Evolutionary conservation across 2,113 vertebrate genomes (phyloP).

Genomic region (Asarcornis scutulata): DNA sequence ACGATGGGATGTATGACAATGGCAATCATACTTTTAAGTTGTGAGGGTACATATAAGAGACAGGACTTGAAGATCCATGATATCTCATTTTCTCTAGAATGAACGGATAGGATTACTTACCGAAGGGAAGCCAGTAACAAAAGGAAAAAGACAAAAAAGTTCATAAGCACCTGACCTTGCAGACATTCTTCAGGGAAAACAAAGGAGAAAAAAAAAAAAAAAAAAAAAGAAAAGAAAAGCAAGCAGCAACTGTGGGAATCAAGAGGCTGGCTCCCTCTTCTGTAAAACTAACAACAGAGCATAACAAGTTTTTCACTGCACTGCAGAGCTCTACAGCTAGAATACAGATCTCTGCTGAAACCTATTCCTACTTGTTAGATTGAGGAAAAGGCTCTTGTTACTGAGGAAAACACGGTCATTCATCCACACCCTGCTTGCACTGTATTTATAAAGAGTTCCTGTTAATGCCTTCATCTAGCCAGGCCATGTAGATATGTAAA

Average conservation of each 20-base stretch:
- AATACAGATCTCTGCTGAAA: neutral
- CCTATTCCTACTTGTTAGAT: neutral
- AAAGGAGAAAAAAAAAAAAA: accelerated
- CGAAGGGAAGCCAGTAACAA: neutral
- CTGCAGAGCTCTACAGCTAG: neutral
- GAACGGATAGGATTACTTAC: accelerated
- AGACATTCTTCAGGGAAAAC: neutral
- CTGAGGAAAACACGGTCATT: neutral
- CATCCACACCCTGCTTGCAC: neutral
- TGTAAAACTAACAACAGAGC: neutral
- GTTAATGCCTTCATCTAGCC: neutral
- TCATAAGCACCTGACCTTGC: neutral
- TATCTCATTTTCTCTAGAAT: neutral
- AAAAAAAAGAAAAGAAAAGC: accelerated
- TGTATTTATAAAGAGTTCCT: neutral
- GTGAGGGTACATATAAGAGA: neutral
- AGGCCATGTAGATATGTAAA: neutral
- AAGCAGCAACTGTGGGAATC: neutral
- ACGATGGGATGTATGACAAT: neutral
- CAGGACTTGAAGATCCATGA: neutral
- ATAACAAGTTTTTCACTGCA: neutral
- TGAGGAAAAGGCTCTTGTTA: neutral
- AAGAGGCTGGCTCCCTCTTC: neutral
- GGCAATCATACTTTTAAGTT: neutral
- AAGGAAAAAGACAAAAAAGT: neutral